A percentile compares a stretch with the other conserved stretches of the same genome.
phyloP scores from a whole-genome alignment of 2,797 vertebrate genomes.

The Borostomias antarcticus region DNA sequence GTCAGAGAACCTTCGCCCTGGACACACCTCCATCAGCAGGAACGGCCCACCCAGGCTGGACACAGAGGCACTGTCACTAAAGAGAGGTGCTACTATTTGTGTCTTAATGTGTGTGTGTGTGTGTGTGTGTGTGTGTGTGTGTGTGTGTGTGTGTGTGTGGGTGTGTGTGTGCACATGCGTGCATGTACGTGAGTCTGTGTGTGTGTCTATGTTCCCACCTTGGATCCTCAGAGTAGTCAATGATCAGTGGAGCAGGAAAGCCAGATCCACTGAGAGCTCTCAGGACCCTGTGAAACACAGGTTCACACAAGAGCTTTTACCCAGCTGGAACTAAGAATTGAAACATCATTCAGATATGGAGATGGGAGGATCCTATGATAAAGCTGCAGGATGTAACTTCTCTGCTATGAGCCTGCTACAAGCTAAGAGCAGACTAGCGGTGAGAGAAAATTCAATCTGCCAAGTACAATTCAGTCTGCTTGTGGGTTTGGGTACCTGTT shows the following conservation, averaged over 20 bases:
- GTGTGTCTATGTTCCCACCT: conserved; percentile 61
- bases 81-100: not conserved
- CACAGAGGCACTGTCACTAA: not conserved
- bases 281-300: conserved; percentile 68
- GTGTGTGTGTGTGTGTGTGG: not conserved
- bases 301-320: not conserved
- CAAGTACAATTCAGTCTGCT: no score
- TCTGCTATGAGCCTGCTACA: no score
- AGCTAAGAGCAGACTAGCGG: no score
- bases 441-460: no score
- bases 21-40: conserved; percentile 77
- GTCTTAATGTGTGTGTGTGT: no score
- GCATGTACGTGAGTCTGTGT: not conserved
- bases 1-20: conserved; percentile 70
- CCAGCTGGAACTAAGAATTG: not conserved
- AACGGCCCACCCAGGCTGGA: conserved; percentile 78
- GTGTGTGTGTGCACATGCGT: conserved; percentile 1
- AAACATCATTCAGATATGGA: not conserved
- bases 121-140: no score
- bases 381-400: no score
- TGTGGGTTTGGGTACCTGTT: no score
- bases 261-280: conserved; percentile 71
- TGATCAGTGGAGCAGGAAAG: conserved; percentile 77
- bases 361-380: not conserved
- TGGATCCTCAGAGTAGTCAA: conserved; percentile 75